phyloP scores from a whole-genome alignment of 2,113 vertebrate genomes.

The Oryzias melastigma region DNA sequence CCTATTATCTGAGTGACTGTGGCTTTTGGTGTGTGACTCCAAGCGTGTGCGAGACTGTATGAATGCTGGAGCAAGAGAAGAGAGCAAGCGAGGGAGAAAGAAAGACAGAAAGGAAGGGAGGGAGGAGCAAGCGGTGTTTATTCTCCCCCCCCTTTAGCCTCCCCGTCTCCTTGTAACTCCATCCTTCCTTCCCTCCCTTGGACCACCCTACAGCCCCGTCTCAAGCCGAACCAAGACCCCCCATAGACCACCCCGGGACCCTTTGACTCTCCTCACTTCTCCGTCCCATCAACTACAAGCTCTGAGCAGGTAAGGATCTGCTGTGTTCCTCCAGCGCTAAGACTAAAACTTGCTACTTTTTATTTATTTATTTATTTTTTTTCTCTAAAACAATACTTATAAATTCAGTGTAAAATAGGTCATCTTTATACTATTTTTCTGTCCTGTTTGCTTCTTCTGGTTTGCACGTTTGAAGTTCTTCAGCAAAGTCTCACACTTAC shows the following conservation, averaged over 20 bases:
- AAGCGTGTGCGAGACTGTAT: conserved; percentile 56
- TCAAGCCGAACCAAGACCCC: conserved; percentile 48
- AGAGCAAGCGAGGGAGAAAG: conserved; percentile 67
- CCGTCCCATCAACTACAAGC: conserved; percentile 59
- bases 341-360: conserved; percentile 20
- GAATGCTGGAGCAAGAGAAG: conserved; percentile 49
- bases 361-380: conserved; percentile 14
- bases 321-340: conserved; percentile 13
- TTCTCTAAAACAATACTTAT: not conserved
- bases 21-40: conserved; percentile 74
- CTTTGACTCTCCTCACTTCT: conserved; percentile 81
- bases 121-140: conserved; percentile 68
- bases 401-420: conserved; percentile 17
- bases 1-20: conserved; percentile 77
- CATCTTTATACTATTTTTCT: conserved; percentile 1
- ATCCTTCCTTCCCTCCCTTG: conserved; percentile 70
- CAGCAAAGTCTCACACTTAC: conserved; percentile 44
- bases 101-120: conserved; percentile 68
- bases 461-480: conserved; percentile 60
- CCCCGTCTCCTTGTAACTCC: conserved; percentile 81
- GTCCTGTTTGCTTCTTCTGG: not conserved
- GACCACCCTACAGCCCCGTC: conserved; percentile 67
- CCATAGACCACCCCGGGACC: conserved; percentile 73
- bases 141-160: conserved; percentile 78
- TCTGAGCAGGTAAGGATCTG: conserved; percentile 73